Base-by-base conservation (phyloP, 2,797 vertebrate genomes). In the Synanceia verrucosa region DNA sequence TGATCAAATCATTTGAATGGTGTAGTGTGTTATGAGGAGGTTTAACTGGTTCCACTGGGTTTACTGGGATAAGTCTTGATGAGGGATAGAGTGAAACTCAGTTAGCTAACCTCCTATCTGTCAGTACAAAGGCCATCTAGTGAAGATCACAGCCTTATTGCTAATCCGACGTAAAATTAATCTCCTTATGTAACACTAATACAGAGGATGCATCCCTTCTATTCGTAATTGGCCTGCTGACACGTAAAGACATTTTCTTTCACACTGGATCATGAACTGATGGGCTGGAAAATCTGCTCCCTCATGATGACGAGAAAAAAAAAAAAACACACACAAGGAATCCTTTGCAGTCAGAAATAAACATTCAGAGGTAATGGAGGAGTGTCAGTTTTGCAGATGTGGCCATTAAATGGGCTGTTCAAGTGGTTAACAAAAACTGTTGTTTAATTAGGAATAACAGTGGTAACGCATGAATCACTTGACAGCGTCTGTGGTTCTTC, bases 401-500 rank as follows among this genome's bases (percentile, higher is more conserved):
- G 21, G 61, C 48, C 60, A 70, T 63, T 76, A 69, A 78, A 77
- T 16, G n/a, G 39, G 62, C 23, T 4, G 13, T 62, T 61, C 16
- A 70, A 63, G 31, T 76, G 50, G 31, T 24, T 62, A 53, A 78
- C 82, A 62, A 73, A 73, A 59, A 48, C 61, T 65, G 34, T 29
- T n/a, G 37, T 33, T 60, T 79, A 57, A 76, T 58, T 70, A 64
- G 55, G 39, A 47, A 31, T 18, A 60, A 61, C 44, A n/a, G 56
- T 26, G 21, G n/a, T 71, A 56, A 61, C 24, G 19, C 24, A 24
- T 46, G 39, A 70, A 64, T 29, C 31, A 28, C 31, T 69, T 65
- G 31, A 60, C 1, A 5, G 23, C 16, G 1, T 28, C 29, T 59
- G 47, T 34, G 24, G n/a, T 51, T 51, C 37, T 50, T 56, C 24